Evolutionary conservation across 2,797 vertebrate genomes (phyloP), one percentile per base, ranked within the genome.

Genomic region (Capromys pilorides): DNA sequence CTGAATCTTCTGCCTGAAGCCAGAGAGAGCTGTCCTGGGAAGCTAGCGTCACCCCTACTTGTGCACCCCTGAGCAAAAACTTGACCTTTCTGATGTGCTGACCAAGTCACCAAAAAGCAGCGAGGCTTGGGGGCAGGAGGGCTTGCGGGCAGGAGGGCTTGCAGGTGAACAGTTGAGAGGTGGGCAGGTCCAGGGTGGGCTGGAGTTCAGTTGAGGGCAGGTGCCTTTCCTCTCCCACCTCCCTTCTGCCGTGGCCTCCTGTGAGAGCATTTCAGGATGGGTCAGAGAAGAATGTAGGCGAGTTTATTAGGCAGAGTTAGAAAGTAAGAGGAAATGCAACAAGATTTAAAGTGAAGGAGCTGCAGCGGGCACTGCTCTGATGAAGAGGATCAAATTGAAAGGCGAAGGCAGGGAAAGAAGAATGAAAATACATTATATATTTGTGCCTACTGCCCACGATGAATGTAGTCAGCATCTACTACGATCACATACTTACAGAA

Each of bases 151-250:
- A 75, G 51, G 16, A 67, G 31, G 22, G 2, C 10, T 33, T 14
- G 73, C 36, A 59, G 33, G 39, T 31, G 73, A 91, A 79, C n/a
- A 39, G 11, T 3, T 19, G 12, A 84, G 36, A 49, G 19, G 67
- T 54, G 41, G 26, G 8, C 16, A n/a, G 45, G n/a, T 78, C 88
- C 71, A 67, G 36, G 4, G 36, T 22, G 4, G 41, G 14, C 80
- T 31, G 24, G 73, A 7, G 45, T 7, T 49, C 81, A 21, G 16
- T 61, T 41, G 59, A 94, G 33, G 62, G 11, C 66, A 57, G 87
- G 69, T 0, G 0, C 28, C 41, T 6, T 5, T 39, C 45, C 33
- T 62, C 5, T 31, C 13, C 24, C 5, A 4, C 22, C 45, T 64
- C 18, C 24, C 8, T n/a, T 22, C 33, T 77, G 28, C 41, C 54